phyloP scores from a whole-genome alignment of 2,797 vertebrate species.

The Macropodus opercularis region DNA sequence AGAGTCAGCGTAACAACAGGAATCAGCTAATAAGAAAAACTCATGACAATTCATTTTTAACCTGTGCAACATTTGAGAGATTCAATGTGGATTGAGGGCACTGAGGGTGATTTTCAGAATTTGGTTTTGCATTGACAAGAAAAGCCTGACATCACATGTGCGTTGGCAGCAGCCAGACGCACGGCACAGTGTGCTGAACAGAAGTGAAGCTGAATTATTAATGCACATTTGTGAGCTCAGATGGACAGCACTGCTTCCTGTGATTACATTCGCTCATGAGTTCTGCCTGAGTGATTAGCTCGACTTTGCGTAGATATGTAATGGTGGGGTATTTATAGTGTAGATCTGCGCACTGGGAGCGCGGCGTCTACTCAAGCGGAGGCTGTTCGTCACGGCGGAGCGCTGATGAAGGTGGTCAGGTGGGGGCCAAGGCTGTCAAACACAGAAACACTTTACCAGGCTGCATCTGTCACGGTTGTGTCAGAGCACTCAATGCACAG shows the following conservation, averaged over 20 bases:
- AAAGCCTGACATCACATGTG: slow-evolving; percentile 2
- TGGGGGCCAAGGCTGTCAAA: slow-evolving; percentile 51
- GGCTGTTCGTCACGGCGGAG: slow-evolving; percentile 12
- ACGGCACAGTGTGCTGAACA: slow-evolving; percentile 31
- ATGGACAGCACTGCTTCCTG: slow-evolving; percentile 28
- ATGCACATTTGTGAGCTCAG: slow-evolving; percentile 51
- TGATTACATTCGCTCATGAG: slow-evolving; percentile 25
- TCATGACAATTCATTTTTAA: no score
- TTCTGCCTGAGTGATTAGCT: neutral
- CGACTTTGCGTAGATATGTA: neutral
- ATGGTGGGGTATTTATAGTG: neutral
- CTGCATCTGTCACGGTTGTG: slow-evolving; percentile 42
- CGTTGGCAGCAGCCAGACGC: slow-evolving; percentile 31
- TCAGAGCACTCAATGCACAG: slow-evolving; percentile 42
- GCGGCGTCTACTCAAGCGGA: neutral
- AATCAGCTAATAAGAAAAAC: no score
- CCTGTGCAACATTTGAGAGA: no score
- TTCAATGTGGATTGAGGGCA: neutral
- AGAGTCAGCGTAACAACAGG: neutral
- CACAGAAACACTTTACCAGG: slow-evolving; percentile 31
- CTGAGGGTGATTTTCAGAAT: no score
- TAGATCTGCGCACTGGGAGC: neutral
- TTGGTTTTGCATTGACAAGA: neutral
- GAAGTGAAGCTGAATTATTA: slow-evolving; percentile 65
- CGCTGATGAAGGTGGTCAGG: slow-evolving; percentile 46